Evolutionary conservation across 1,140 invertebrate genomes (phyloP), one percentile per base, ranked within the genome.

Genomic region (Aporrectodea caliginosa): DNA sequence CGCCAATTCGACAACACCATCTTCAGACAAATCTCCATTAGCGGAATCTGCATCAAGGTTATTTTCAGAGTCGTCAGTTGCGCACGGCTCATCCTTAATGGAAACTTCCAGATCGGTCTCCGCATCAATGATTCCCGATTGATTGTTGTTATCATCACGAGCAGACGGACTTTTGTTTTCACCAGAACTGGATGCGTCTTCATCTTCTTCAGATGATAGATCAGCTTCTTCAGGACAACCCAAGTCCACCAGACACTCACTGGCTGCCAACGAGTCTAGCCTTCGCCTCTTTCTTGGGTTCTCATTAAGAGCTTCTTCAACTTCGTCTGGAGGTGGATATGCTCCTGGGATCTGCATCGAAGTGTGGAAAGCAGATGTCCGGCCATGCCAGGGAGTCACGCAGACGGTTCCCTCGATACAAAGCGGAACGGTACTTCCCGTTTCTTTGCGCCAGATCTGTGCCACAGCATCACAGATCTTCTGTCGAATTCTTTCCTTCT

Each of bases 381-480:
- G 32, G 16, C 78, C 78, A 68, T 27, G 31, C 16, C 35, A 27
- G 1, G 78, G 35, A 14, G 78, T 79, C 34, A 79, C 73, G 35
- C 78, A 79, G 73, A 79, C 73, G 16, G 78, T 79, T 32, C 78
- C 78, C 43, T 79, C 78, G 29, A 79, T 79, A 35, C 43, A 35
- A 33, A 74, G 70, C 14, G 78, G 69, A 1, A 71, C 34, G n/a
- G 73, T n/a, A 34, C 71, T 79, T 32, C 78, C 78, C 1, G 78
- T 79, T 31, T 79, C 78, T 32, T 79, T 79, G n/a, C 73, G 73
- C 78, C 78, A 79, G 14, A 79, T 35, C 35, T 79, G 70, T 71
- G 73, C 22, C 22, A 79, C 73, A 34, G 78, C 78, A 68, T 35
- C 34, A 0, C 70, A 70, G 27, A 79, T 58, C 35, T 75, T 31